Evolutionary conservation across 2,888 invertebrate species (phyloP).

Genomic region (Bedellia somnulentella): DNA sequence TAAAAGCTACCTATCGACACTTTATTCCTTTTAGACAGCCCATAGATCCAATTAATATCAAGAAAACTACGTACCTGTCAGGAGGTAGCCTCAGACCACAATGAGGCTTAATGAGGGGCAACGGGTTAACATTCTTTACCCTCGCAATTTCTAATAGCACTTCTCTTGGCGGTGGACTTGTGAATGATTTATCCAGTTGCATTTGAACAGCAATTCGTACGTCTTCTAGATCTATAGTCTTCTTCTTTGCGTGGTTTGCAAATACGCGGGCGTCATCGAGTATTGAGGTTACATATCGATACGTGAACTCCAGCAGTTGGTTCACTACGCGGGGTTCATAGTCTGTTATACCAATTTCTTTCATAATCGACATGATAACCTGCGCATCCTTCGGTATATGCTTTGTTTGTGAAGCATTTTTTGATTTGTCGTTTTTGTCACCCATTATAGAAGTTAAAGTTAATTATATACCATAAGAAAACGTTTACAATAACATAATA

Average conservation of each 20-base stretch:
- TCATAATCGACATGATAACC: slow-evolving; percentile 92
- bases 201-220: slow-evolving; percentile 88
- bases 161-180: slow-evolving; percentile 89
- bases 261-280: slow-evolving; percentile 90
- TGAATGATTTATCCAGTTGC: slow-evolving; percentile 86
- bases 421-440: slow-evolving; percentile 62
- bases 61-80: slow-evolving; percentile 58
- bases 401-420: slow-evolving; percentile 59
- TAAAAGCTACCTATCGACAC: too few relatives aligned
- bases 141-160: slow-evolving; percentile 82
- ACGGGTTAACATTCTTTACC: slow-evolving; percentile 82
- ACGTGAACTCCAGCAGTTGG: slow-evolving; percentile 92
- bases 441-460: slow-evolving; percentile 25
- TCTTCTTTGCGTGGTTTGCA: slow-evolving; percentile 91
- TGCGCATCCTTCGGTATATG: slow-evolving; percentile 93
- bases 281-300: slow-evolving; percentile 87
- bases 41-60: too few relatives aligned
- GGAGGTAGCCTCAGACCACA: slow-evolving; percentile 92
- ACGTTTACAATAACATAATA: too few relatives aligned
- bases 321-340: slow-evolving; percentile 94
- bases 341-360: slow-evolving; percentile 91
- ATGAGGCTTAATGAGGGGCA: slow-evolving; percentile 90
- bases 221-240: slow-evolving; percentile 89
- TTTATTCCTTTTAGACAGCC: too few relatives aligned
- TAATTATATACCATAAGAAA: too few relatives aligned